These are phyloP conservation scores for Drosophila azteca DNA, from an alignment of 1,140 invertebrate species.

Conservation along the genomic window DNA sequence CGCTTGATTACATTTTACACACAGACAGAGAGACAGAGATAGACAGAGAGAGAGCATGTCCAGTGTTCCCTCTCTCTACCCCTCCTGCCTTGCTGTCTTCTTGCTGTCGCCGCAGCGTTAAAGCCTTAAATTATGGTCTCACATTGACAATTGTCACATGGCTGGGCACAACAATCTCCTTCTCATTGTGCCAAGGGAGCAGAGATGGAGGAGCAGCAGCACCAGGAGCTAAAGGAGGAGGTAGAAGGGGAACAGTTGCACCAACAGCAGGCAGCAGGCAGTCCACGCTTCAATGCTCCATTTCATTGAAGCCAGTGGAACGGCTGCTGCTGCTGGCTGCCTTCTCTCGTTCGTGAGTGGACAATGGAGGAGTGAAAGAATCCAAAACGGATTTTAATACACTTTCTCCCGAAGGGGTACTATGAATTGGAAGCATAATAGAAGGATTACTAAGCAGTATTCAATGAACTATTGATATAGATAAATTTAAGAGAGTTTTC, in stretches of 20 bases:
- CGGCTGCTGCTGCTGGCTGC: conserved; percentile 18
- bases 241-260: neutral
- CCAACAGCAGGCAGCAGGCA: neutral
- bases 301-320: conserved; percentile 44
- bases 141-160: conserved; percentile 72
- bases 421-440: too few relatives aligned
- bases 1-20: conserved; percentile 45
- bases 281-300: conserved; percentile 62
- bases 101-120: conserved; percentile 22
- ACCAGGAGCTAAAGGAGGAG: neutral
- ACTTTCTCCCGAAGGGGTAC: neutral
- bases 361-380: conserved; percentile 58
- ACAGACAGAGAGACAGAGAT: conserved; percentile 11
- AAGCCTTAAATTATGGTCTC: conserved; percentile 74
- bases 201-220: too few relatives aligned
- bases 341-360: conserved; percentile 35
- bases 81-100: neutral
- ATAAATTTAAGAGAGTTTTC: too few relatives aligned
- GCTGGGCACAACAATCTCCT: conserved; percentile 25
- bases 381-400: conserved; percentile 15
- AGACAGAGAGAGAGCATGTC: neutral
- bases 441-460: too few relatives aligned
- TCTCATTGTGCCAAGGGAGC: neutral
- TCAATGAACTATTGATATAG: too few relatives aligned
- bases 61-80: neutral